Base-by-base conservation (phyloP, 2,113 vertebrate species). In the Ictalurus punctatus region DNA sequence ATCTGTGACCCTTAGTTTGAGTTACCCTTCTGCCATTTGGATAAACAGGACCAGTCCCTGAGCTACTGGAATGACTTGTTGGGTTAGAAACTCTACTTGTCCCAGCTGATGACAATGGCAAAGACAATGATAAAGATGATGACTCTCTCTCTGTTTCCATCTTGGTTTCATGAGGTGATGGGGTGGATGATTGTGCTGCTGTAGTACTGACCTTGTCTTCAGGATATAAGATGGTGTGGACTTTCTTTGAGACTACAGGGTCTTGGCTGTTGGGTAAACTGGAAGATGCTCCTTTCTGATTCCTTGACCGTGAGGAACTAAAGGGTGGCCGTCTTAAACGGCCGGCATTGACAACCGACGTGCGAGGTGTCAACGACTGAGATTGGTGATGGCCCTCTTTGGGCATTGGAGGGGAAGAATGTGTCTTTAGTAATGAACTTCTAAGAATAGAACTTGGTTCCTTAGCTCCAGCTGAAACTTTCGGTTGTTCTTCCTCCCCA, bases 1-100 rank as follows among this genome's bases (percentile, higher is more conserved):
- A 25, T 91, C 92, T 94, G 88, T 95, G 95, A 25, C 93, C 92
- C 89, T 94, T 92, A 0, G 87, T 83, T 21, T 89, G 85, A 91
- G 87, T 48, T 30, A 93, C 85, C 82, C 93, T 90, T 90, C 93
- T 93, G 8, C 92, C 90, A 76, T 91, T 92, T 69, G 91, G 90
- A 73, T 92, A 90, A 71, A 94, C 92, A 59, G 91, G 90, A 44
- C 92, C 88, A 86, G 90, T 87, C 23, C 88, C 90, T 85, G 91
- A 85, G 17, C 87, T 92, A 83, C 79, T 90, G 52, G 73, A 73
- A 12, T 93, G 94, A 44, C 90, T 93, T 73, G 71, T 85, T 83
- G 67, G 83, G 83, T 84, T 78, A 25, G 92, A 92, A 71, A 83
- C 83, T 87, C 86, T 94, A 63, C 90, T 87, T 40, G 65, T 88